Evolutionary conservation across 1,140 invertebrate genomes (phyloP).

Genomic region (Meteorus sp.): DNA sequence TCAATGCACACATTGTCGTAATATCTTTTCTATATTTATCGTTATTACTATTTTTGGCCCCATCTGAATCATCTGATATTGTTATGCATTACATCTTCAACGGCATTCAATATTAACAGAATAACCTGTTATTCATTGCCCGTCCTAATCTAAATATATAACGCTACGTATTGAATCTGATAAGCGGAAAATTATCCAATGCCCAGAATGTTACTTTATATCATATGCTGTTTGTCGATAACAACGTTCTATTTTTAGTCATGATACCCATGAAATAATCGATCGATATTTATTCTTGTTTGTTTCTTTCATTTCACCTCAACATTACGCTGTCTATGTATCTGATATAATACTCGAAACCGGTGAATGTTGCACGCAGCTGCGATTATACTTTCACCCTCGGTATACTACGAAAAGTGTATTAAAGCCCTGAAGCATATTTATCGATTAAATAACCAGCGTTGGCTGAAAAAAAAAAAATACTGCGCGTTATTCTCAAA

Average conservation of each 20-base stretch:
- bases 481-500: slow-evolving; percentile 21
- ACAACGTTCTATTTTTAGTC: not conserved
- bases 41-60: not conserved
- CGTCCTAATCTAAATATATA: not conserved
- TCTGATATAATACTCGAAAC: not conserved
- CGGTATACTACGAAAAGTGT: slow-evolving; percentile 5
- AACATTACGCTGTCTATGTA: no score
- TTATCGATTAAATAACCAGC: slow-evolving; percentile 28
- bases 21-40: slow-evolving; percentile 6
- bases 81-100: not conserved
- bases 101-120: not conserved
- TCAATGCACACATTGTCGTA: slow-evolving; percentile 10
- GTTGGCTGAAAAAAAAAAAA: slow-evolving; percentile 4
- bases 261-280: no score
- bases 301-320: not conserved
- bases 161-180: not conserved
- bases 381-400: not conserved
- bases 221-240: slow-evolving; percentile 5
- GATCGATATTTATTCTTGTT: not conserved
- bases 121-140: not conserved
- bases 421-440: slow-evolving; percentile 13
- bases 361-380: not conserved
- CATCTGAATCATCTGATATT: no score
- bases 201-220: not conserved
- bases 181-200: not conserved